These are phyloP conservation scores for Narcine bancroftii DNA, from an alignment of 2,113 vertebrate genomes.

Conservation along the genomic window DNA sequence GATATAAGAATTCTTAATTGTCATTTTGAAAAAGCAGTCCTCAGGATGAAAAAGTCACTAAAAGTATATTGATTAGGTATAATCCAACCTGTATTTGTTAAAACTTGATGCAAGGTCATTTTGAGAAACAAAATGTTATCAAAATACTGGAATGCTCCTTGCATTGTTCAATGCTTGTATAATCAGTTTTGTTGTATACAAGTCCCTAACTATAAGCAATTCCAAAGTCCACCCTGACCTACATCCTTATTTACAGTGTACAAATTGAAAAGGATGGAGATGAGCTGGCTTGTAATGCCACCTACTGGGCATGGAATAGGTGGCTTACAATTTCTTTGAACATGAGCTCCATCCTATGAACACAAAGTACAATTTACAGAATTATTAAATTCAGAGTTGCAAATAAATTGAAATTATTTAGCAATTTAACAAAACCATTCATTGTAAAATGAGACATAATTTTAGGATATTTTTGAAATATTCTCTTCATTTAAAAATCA, in stretches of 20 bases:
- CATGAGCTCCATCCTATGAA: background rate
- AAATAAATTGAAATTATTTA: background rate
- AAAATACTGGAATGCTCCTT: background rate
- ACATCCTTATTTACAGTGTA: conserved; percentile 1
- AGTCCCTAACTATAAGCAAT: conserved; percentile 16
- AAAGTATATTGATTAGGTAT: background rate
- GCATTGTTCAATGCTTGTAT: background rate
- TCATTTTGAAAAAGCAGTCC: background rate
- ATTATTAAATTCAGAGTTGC: background rate
- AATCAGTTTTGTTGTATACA: conserved; percentile 8
- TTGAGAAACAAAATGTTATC: background rate
- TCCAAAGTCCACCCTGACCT: conserved; percentile 12
- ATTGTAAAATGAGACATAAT: background rate
- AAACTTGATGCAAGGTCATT: background rate
- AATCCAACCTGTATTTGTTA: background rate
- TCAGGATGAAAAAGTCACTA: background rate
- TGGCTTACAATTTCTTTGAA: background rate
- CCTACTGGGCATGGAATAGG: background rate
- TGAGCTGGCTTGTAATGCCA: conserved; percentile 31
- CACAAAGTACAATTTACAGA: background rate
- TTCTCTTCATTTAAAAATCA: background rate
- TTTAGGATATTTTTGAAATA: background rate
- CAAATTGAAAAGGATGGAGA: background rate
- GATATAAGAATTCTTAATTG: background rate
- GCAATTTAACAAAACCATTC: background rate